Base-by-base conservation (phyloP, 2,888 invertebrate genomes). In the Drosophila conformis region DNA sequence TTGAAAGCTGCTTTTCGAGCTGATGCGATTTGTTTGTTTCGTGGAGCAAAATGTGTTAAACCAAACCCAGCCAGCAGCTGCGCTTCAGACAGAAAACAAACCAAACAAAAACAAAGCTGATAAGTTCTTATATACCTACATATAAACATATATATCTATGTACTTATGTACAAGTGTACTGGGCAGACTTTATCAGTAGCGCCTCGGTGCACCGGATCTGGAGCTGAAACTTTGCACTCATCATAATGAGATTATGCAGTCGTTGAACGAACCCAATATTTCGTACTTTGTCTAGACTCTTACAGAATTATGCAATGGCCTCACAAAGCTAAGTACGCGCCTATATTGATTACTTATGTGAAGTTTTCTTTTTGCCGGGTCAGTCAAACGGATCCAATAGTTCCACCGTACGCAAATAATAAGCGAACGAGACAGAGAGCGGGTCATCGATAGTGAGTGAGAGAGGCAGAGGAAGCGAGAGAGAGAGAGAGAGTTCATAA, bases 291-390 rank as follows among this genome's bases (percentile, higher is more conserved):
- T 67, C 77, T 80, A 64, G 71, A 67, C 46, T 15, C 63, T 29
- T 56, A 15, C 51, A 35, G 48, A 66, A 70, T 78, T 80, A 78
- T 82, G 82, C 82, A 80, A 78, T 69, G 78, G 70, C 10, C 46
- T 51, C 33, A 25, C 21, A 46, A 38, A 63, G 11, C 15, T n/a
- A 60, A 36, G 42, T 27, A 25, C 15, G 46, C 15, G 42, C 48
- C 35, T 57, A 40, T 76, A 70, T 69, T 73, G 66, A 81, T 73
- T 62, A 33, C 36, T 56, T 42, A 33, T 29, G 52, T 51, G 62
- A 31, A 56, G 48, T 71, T 74, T 25, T 21, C 38, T 15, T 21
- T 46, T 51, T 42, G 57, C 60, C 57, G 77, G 80, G 53, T 65
- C 63, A 42, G 46, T 58, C 63, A 51, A 65, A 56, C 27, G 46